phyloP scores from a whole-genome alignment of 2,888 invertebrate genomes.

The Acanthosoma haemorrhoidale region DNA sequence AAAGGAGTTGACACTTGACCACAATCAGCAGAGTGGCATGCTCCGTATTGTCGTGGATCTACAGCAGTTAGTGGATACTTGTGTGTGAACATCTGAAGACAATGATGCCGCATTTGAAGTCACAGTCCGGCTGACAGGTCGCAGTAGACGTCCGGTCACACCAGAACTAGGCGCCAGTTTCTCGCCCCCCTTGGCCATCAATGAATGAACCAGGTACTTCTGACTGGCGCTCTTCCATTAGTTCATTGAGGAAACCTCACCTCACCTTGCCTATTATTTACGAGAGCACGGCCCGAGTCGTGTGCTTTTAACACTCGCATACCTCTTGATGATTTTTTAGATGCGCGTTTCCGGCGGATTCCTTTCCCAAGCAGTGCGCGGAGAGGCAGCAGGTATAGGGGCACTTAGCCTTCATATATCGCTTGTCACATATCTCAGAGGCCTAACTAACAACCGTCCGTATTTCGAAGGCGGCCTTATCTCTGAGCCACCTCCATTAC shows the following conservation, averaged over 20 bases:
- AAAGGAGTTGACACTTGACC: no score
- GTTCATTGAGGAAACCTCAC: not conserved
- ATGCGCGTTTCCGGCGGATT: not conserved
- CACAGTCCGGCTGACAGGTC: no score
- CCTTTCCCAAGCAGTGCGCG: not conserved
- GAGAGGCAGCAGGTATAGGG: not conserved
- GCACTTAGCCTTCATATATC: conserved; percentile 7
- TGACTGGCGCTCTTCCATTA: no score
- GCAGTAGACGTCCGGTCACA: no score
- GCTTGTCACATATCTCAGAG: conserved; percentile 5
- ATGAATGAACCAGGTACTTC: not conserved
- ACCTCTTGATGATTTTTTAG: not conserved
- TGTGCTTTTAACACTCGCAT: not conserved
- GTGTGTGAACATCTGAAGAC: no score
- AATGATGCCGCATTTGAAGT: no score
- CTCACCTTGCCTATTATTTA: not conserved
- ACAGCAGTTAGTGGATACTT: no score
- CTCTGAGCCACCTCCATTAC: not conserved
- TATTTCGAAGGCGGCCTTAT: no score
- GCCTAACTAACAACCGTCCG: not conserved
- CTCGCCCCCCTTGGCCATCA: not conserved
- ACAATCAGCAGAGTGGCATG: no score
- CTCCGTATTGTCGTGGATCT: no score
- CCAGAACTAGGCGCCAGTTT: not conserved
- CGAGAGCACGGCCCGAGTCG: not conserved